phyloP scores from a whole-genome alignment of 2,797 vertebrate species.

The Carcharodon carcharias region DNA sequence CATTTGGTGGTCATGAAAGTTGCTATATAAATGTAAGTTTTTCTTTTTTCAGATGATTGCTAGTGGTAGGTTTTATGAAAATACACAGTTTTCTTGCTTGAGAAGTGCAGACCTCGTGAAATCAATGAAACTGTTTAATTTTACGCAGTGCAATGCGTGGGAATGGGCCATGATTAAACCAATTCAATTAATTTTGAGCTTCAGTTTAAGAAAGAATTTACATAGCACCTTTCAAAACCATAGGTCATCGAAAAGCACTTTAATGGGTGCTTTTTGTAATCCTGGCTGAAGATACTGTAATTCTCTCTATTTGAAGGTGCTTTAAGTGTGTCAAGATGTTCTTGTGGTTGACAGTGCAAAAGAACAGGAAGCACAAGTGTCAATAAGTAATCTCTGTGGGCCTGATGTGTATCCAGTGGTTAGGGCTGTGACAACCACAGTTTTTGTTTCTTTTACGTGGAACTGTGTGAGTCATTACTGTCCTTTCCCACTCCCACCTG shows the following conservation, averaged over 20 bases:
- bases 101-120: not conserved
- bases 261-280: not conserved
- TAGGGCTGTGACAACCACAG: slow-evolving; percentile 63
- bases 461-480: slow-evolving; percentile 59
- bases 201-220: not conserved
- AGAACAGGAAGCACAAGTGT: slow-evolving; percentile 28
- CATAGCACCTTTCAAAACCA: not conserved
- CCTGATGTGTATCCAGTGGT: slow-evolving; percentile 48
- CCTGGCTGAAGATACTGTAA: not conserved
- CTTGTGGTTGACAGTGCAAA: slow-evolving; percentile 21
- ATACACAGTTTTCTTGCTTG: not conserved
- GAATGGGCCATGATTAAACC: not conserved
- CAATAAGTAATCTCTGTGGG: slow-evolving; percentile 39
- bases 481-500: slow-evolving; percentile 16
- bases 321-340: slow-evolving; percentile 1
- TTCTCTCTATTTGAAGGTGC: not conserved
- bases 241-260: not conserved
- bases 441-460: slow-evolving; percentile 53
- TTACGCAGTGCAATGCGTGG: not conserved
- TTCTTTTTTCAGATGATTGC: not conserved
- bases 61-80: not conserved
- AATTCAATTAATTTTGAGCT: not conserved
- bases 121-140: not conserved
- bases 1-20: not conserved
- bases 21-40: not conserved